Conservation (phyloP, 1,140 invertebrate genomes). For the Drosophila bipectinata region DNA sequence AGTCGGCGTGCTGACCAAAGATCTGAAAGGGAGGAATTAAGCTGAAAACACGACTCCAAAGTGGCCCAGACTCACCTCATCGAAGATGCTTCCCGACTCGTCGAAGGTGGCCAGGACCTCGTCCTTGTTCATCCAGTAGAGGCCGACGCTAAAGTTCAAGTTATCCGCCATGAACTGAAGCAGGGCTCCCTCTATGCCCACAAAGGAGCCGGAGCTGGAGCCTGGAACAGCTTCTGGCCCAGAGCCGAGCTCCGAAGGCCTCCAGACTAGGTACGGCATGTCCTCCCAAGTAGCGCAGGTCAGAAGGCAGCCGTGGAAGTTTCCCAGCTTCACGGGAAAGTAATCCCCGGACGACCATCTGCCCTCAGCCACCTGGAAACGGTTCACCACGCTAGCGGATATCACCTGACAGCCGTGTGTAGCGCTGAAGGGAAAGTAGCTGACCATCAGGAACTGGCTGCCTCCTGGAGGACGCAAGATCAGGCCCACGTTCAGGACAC, state of each 20-base stretch:
- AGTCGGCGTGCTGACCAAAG: slow-evolving; percentile 55
- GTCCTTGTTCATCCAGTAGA: slow-evolving; percentile 61
- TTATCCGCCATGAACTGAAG: slow-evolving; percentile 68
- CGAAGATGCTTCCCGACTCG: slow-evolving; percentile 59
- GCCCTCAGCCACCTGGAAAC: neutral
- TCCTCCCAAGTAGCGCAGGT: slow-evolving; percentile 79
- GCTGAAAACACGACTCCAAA: neutral
- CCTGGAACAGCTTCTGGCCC: neutral
- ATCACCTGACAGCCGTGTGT: slow-evolving; percentile 45
- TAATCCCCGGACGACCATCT: slow-evolving; percentile 24
- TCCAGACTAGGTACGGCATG: slow-evolving; percentile 67
- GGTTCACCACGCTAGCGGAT: slow-evolving; percentile 47
- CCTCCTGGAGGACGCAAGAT: slow-evolving; percentile 1
- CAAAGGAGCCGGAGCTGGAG: slow-evolving; percentile 21
- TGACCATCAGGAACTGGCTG: slow-evolving; percentile 37
- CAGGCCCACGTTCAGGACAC: slow-evolving; percentile 58
- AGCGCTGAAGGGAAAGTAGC: slow-evolving; percentile 52
- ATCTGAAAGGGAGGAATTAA: slow-evolving; percentile 34
- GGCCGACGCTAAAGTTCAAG: slow-evolving; percentile 63
- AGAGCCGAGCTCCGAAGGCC: neutral
- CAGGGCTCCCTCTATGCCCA: slow-evolving; percentile 69
- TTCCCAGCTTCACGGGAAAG: slow-evolving; percentile 60
- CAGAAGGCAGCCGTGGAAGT: slow-evolving; percentile 66
- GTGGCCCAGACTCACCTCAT: slow-evolving; percentile 40
- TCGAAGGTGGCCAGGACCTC: slow-evolving; percentile 68